Percentiles rank a stretch among this genome's conserved stretches.
phyloP scores from a whole-genome alignment of 2,113 vertebrate genomes.

The Xenopus tropicalis region UCB_Xtro_10.0 CM004451.2:70905001-70905500 shows the following conservation, averaged over 20 bases:
- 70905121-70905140: too few relatives aligned
- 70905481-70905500: constrained; percentile 38
- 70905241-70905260: constrained; percentile 42
- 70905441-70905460: constrained; percentile 53
- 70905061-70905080: too few relatives aligned
- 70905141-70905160: too few relatives aligned
- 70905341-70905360: constrained; percentile 36
- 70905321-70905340: constrained; percentile 29
- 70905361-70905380: constrained; percentile 44
- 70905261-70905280: constrained; percentile 42
- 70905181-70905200: constrained; percentile 24
- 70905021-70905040: too few relatives aligned
- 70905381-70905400: constrained; percentile 32
- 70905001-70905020: too few relatives aligned
- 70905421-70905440: constrained; percentile 50
- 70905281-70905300: constrained; percentile 37
- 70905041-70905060: too few relatives aligned
- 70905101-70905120: too few relatives aligned
- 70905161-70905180: neutral
- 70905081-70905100: too few relatives aligned
- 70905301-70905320: constrained; percentile 23
- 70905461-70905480: constrained; percentile 47
- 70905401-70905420: constrained; percentile 50
- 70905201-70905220: neutral
- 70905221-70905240: constrained; percentile 14